Conservation (phyloP, 1,140 invertebrate genomes). For the Maconellicoccus hirsutus region DNA sequence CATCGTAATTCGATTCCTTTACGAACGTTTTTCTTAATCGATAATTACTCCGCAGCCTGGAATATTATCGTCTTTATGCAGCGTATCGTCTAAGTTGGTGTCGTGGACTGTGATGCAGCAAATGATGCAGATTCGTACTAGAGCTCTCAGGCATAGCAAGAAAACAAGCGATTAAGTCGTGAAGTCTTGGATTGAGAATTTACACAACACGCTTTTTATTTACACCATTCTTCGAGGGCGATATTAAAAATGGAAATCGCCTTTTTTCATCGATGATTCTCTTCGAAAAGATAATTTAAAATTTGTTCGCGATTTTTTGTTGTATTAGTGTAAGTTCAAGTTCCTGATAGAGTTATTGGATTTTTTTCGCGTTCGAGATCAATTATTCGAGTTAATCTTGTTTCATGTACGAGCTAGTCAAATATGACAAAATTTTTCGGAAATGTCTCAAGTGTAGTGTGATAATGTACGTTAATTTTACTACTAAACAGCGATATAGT, state of each 20-base stretch:
- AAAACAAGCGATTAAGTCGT: neutral
- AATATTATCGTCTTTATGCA: neutral
- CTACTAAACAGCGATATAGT: neutral
- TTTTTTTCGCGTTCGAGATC: neutral
- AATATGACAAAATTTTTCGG: neutral
- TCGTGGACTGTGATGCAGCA: neutral
- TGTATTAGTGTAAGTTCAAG: too few species aligned
- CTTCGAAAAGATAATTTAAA: neutral
- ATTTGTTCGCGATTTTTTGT: too few species aligned
- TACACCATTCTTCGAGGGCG: too few species aligned
- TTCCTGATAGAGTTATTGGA: neutral
- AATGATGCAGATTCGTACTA: neutral
- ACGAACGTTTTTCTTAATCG: neutral
- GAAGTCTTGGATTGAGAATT: neutral
- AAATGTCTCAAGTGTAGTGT: neutral
- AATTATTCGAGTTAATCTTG: neutral
- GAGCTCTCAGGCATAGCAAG: neutral
- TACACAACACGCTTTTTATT: neutral
- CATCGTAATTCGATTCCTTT: neutral
- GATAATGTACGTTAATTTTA: neutral
- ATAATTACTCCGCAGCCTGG: neutral
- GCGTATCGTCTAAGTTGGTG: neutral
- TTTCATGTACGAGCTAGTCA: neutral
- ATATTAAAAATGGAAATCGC: too few species aligned
- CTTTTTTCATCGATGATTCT: too few species aligned